Conservation (phyloP, 2,888 invertebrate species). For the Elegia similella region DNA sequence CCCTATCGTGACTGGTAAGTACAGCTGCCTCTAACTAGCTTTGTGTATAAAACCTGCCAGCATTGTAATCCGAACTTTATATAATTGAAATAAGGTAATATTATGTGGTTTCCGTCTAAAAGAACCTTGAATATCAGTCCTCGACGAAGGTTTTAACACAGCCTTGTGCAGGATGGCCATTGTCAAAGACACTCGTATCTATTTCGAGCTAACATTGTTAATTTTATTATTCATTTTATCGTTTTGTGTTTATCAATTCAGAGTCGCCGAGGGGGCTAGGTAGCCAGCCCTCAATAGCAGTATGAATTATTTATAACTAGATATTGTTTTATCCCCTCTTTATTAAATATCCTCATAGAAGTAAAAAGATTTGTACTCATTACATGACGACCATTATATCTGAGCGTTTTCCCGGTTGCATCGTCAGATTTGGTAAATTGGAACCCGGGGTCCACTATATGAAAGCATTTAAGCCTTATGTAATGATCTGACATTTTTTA, state of each 20-base stretch:
- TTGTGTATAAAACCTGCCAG: not conserved
- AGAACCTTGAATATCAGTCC: constrained; percentile 42
- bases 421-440: too few species aligned
- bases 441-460: too few species aligned
- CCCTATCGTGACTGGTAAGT: constrained; percentile 18
- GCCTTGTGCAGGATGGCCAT: constrained; percentile 51
- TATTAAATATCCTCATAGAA: too few species aligned
- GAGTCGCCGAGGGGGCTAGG: not conserved
- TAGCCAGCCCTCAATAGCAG: too few species aligned
- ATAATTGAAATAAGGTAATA: not conserved
- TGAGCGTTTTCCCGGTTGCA: too few species aligned
- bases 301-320: too few species aligned
- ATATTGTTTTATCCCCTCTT: too few species aligned
- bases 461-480: too few species aligned
- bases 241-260: not conserved
- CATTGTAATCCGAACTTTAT: constrained; percentile 7
- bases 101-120: constrained; percentile 7
- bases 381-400: too few species aligned
- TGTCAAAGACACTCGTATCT: constrained; percentile 45
- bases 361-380: too few species aligned
- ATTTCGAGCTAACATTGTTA: constrained; percentile 1
- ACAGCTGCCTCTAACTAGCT: not conserved
- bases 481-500: too few species aligned
- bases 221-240: not conserved
- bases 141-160: constrained; percentile 42